phyloP scores from a whole-genome alignment of 2,888 invertebrate species.

The Oscheius onirici region DNA sequence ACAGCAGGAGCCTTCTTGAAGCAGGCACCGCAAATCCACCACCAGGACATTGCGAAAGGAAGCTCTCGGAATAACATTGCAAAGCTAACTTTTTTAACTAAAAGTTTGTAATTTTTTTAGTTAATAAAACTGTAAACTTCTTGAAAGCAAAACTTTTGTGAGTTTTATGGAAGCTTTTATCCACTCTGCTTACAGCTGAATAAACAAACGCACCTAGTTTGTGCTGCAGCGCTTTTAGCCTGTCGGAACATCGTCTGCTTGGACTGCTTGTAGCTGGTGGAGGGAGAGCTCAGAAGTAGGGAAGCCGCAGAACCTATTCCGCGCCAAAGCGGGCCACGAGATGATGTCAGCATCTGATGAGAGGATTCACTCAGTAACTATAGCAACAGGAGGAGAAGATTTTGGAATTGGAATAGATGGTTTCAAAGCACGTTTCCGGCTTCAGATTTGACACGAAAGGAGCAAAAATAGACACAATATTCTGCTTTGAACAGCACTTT shows the following conservation, averaged over 20 bases:
- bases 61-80: not conserved
- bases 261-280: slow-evolving; percentile 1
- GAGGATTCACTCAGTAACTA: not conserved
- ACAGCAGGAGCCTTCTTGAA: not conserved
- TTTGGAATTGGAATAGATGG: not conserved
- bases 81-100: too few relatives aligned
- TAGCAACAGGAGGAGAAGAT: not conserved
- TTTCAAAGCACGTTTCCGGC: not conserved
- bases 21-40: slow-evolving; percentile 21
- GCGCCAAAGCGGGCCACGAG: slow-evolving; percentile 10
- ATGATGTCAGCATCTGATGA: slow-evolving; percentile 34
- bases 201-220: slow-evolving; percentile 8
- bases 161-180: too few relatives aligned
- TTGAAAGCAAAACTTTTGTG: too few relatives aligned
- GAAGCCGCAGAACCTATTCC: slow-evolving; percentile 36
- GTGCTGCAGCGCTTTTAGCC: slow-evolving; percentile 19
- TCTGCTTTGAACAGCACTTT: too few relatives aligned
- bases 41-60: slow-evolving; percentile 1
- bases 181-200: not conserved
- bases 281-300: not conserved
- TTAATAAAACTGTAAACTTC: too few relatives aligned
- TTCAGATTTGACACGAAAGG: not conserved
- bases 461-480: not conserved
- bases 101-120: too few relatives aligned
- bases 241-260: slow-evolving; percentile 24